Percentiles rank a stretch among this genome's conserved stretches.
phyloP scores from a whole-genome alignment of 92 coral and sea anemone genomes.

The Pocillopora meandrina region DNA sequence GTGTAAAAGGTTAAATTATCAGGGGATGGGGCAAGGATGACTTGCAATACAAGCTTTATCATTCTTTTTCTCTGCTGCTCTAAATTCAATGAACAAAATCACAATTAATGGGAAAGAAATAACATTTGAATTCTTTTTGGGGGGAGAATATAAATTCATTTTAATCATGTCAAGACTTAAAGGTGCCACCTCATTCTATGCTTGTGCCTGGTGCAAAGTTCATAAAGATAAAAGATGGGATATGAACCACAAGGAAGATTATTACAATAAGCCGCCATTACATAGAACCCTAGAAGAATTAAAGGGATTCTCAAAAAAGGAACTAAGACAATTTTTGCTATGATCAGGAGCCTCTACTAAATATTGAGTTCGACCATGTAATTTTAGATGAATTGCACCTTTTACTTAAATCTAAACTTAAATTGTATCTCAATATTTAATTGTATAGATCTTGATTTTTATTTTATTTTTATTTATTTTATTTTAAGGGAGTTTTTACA shows the following conservation, averaged over 20 bases:
- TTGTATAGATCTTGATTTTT: too few species aligned
- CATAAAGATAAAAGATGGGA: not conserved
- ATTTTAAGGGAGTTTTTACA: too few species aligned
- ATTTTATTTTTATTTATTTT: too few species aligned
- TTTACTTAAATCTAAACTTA: not conserved
- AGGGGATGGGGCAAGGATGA: constrained; percentile 30
- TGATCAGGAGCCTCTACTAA: not conserved
- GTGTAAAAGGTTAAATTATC: not conserved
- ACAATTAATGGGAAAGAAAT: too few species aligned
- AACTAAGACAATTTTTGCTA: not conserved
- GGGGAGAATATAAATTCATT: too few species aligned
- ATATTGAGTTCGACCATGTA: not conserved
- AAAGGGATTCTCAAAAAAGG: not conserved
- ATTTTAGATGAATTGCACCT: not conserved
- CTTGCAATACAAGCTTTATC: constrained; percentile 24
- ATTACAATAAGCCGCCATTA: not conserved
- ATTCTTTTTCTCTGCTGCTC: constrained; percentile 15
- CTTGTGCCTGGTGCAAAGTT: too few species aligned
- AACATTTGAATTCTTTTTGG: too few species aligned
- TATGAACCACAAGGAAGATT: not conserved
- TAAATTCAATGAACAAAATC: too few species aligned
- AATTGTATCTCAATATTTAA: too few species aligned
- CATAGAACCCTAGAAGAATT: too few species aligned
- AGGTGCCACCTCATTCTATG: too few species aligned
- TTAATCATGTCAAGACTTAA: too few species aligned